These are phyloP conservation scores for Drosophila kohkoa DNA, from an alignment of 1,140 invertebrate genomes.

Conservation along the genomic window DNA sequence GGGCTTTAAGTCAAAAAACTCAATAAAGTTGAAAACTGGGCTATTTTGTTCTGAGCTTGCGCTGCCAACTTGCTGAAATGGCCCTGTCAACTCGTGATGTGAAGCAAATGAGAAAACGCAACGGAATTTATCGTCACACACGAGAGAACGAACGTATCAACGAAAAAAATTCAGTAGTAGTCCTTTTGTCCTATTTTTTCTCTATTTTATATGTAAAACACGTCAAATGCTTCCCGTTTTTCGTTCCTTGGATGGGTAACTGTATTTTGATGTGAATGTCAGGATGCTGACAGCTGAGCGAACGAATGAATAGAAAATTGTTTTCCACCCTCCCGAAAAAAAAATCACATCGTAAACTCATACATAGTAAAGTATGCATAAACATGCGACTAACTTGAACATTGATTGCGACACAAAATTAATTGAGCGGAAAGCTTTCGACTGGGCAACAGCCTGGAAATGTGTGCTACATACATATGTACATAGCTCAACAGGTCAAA, in stretches of 20 bases:
- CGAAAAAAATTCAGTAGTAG: not conserved
- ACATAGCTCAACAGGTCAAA: conserved; percentile 35
- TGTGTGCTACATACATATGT: not conserved
- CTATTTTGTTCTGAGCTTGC: not conserved
- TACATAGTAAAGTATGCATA: conserved; percentile 1
- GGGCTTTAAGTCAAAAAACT: not conserved
- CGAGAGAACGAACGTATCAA: not conserved
- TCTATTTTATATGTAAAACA: conserved; percentile 44
- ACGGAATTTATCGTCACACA: not conserved
- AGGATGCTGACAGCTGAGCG: conserved; percentile 7
- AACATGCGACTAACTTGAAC: conserved; percentile 36
- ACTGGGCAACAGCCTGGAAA: conserved; percentile 37
- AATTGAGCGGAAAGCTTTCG: conserved; percentile 69
- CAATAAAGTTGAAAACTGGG: not conserved
- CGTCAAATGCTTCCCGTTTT: conserved; percentile 28
- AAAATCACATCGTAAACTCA: conserved; percentile 20
- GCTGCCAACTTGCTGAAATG: conserved; percentile 8
- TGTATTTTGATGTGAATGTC: conserved; percentile 17
- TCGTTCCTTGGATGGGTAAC: not conserved
- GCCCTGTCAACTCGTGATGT: conserved; percentile 4
- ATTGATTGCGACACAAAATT: conserved; percentile 70
- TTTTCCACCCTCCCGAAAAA: conserved; percentile 26
- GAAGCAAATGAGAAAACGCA: not conserved
- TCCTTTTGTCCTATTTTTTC: not conserved
- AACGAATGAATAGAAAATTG: conserved; percentile 49